Percentiles rank a stretch among this genome's conserved stretches.
phyloP scores from a whole-genome alignment of 1,140 invertebrate species.

The Diabrotica virgifera region DNA sequence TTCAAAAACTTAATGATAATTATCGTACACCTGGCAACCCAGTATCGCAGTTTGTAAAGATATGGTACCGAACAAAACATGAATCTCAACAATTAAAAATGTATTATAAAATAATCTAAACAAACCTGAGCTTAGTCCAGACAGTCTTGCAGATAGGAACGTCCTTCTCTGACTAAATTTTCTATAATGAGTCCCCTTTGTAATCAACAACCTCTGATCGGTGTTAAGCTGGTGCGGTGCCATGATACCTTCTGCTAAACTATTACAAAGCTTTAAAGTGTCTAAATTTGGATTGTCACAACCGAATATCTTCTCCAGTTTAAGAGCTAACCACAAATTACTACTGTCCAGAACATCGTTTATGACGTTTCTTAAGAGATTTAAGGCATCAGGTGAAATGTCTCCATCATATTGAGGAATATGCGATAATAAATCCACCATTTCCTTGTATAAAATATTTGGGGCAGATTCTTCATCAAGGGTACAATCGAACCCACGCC shows the following conservation, averaged over 20 bases:
- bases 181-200: conserved; percentile 27
- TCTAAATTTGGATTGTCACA: conserved; percentile 49
- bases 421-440: conserved; percentile 26
- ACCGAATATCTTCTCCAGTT: conserved; percentile 51
- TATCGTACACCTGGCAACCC: too few species aligned
- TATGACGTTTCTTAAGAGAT: conserved; percentile 22
- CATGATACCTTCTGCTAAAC: conserved; percentile 50
- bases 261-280: conserved; percentile 52
- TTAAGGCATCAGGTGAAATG: conserved; percentile 20
- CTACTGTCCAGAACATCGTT: conserved; percentile 23
- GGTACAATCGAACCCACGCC: conserved; percentile 6
- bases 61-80: too few species aligned
- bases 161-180: conserved; percentile 32
- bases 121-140: conserved; percentile 25
- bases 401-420: conserved; percentile 13
- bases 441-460: conserved; percentile 32
- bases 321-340: conserved; percentile 46
- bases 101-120: conserved; percentile 11
- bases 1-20: too few species aligned
- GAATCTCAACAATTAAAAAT: too few species aligned
- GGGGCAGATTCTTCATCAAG: background rate
- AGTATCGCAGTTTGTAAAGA: too few species aligned
- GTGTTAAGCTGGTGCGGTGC: conserved; percentile 45
- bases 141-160: conserved; percentile 31
- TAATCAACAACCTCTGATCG: conserved; percentile 41